Percentiles rank a stretch among this genome's conserved stretches.
Conservation (phyloP, 2,113 vertebrate species). For the Acanthisitta chloris region DNA sequence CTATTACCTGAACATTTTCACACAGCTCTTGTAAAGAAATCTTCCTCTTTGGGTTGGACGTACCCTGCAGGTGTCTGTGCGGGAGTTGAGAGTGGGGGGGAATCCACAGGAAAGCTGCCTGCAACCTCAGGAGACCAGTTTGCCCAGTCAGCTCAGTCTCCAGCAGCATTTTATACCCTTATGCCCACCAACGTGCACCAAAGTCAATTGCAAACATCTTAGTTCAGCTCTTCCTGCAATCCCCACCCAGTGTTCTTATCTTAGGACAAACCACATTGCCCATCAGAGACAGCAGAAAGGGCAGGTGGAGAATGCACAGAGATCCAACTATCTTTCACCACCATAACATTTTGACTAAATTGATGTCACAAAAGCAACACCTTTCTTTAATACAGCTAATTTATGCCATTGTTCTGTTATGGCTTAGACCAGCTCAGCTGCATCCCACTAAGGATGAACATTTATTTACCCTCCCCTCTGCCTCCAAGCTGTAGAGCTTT, state of each 20-base stretch:
- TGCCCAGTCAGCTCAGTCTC: too few species aligned
- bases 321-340: neutral
- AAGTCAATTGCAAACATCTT: neutral
- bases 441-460: neutral
- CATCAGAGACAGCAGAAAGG: neutral
- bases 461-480: neutral
- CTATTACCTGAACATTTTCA: neutral
- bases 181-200: neutral
- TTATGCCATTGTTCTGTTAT: neutral
- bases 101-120: neutral
- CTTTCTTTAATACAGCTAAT: neutral
- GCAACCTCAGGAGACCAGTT: neutral
- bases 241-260: fast-evolving
- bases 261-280: neutral
- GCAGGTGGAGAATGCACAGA: fast-evolving
- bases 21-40: neutral
- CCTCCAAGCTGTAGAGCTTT: neutral
- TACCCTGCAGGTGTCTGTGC: neutral
- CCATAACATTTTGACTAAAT: neutral
- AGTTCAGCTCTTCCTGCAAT: neutral
- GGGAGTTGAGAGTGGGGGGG: fast-evolving
- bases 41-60: neutral
- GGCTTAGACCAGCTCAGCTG: neutral
- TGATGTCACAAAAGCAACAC: neutral
- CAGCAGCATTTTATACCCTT: neutral